Conservation (phyloP, 1,140 invertebrate species). For the Drosophila nikananu region DNA sequence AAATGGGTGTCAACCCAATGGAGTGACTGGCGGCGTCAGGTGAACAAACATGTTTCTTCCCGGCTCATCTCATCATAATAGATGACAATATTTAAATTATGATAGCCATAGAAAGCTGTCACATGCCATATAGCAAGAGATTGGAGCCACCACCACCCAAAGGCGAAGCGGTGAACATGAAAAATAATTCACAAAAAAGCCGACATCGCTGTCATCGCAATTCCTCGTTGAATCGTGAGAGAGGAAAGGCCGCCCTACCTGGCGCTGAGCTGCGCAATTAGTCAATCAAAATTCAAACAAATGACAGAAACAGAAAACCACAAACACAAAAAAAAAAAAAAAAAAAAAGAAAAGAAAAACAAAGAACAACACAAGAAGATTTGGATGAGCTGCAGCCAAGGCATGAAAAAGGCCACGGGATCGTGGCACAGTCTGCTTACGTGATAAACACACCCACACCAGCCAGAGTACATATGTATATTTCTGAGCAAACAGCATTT, state of each 20-base stretch:
- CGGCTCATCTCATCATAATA: slow-evolving; percentile 38
- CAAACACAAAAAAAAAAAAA: slow-evolving; percentile 3
- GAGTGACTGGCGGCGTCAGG: slow-evolving; percentile 75
- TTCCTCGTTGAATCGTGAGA: slow-evolving; percentile 4
- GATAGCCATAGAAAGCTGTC: slow-evolving; percentile 64
- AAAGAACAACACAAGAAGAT: slow-evolving; percentile 22
- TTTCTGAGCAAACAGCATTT: slow-evolving; percentile 62
- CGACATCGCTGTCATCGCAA: slow-evolving; percentile 13
- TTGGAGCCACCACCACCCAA: slow-evolving; percentile 20
- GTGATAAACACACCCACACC: slow-evolving; percentile 66
- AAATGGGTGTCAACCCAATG: slow-evolving; percentile 23
- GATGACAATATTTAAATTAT: slow-evolving; percentile 84
- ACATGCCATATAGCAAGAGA: slow-evolving; percentile 26
- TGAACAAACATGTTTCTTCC: slow-evolving; percentile 51
- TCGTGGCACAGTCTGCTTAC: slow-evolving; percentile 70
- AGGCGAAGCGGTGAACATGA: slow-evolving; percentile 47
- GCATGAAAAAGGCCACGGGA: slow-evolving; percentile 81
- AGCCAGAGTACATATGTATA: slow-evolving; percentile 11
- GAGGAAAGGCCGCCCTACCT: neutral
- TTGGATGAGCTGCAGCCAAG: slow-evolving; percentile 39
- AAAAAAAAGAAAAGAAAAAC: neutral
- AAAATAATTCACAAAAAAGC: slow-evolving; percentile 29
- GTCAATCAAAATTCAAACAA: slow-evolving; percentile 83
- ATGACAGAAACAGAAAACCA: slow-evolving; percentile 52
- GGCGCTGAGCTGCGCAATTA: slow-evolving; percentile 75